phyloP scores from a whole-genome alignment of 2,888 invertebrate species.

The Lordiphosa fenestrarum region DNA sequence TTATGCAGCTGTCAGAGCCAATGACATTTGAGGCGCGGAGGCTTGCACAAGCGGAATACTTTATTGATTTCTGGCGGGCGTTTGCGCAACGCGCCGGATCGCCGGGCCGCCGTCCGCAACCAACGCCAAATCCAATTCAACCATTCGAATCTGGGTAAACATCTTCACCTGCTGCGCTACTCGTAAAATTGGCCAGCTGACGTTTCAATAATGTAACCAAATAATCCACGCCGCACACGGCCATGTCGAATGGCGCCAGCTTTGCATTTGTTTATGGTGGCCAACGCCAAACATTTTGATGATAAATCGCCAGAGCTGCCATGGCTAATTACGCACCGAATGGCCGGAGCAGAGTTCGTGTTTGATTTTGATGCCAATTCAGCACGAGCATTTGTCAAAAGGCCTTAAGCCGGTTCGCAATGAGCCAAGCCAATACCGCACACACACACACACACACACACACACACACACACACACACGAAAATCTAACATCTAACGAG shows the following conservation, averaged over 20 bases:
- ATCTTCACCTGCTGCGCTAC: conserved; percentile 61
- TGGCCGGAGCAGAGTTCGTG: conserved; percentile 7
- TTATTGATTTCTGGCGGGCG: conserved; percentile 62
- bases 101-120: conserved; percentile 11
- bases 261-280: conserved; percentile 50
- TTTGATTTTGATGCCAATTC: conserved; percentile 37
- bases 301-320: conserved; percentile 59
- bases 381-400: conserved; percentile 43
- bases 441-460: too few relatives aligned
- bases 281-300: conserved; percentile 42
- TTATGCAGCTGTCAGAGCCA: conserved; percentile 63
- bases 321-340: conserved; percentile 53
- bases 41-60: conserved; percentile 48
- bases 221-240: conserved; percentile 16
- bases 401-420: conserved; percentile 33
- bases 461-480: too few relatives aligned
- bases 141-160: conserved; percentile 50
- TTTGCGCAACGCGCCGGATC: conserved; percentile 51
- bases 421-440: too few relatives aligned
- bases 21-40: conserved; percentile 57
- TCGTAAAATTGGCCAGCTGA: conserved; percentile 18
- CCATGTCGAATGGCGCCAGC: conserved; percentile 18
- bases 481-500: too few relatives aligned
- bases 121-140: conserved; percentile 43
- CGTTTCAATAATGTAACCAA: conserved; percentile 30